Conservation (phyloP, 2,113 vertebrate genomes). For the Ia io region DNA sequence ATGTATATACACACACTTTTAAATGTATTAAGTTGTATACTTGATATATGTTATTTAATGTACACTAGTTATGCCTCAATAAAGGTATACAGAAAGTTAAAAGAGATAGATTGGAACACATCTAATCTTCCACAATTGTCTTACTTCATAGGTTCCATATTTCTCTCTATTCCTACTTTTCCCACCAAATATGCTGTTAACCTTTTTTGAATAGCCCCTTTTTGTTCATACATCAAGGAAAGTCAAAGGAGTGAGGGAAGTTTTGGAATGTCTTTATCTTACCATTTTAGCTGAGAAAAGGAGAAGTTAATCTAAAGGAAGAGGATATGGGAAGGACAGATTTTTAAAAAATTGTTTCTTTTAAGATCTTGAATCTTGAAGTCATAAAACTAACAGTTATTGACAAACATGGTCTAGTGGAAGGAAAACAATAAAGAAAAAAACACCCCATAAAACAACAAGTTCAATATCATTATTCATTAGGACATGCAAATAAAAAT, state of each 20-base stretch:
- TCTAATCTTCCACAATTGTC: not conserved
- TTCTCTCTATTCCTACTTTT: not conserved
- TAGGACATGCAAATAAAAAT: not conserved
- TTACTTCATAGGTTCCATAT: not conserved
- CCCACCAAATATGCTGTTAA: not conserved
- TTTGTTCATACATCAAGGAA: not conserved
- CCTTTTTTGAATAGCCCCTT: not conserved
- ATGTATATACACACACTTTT: not conserved
- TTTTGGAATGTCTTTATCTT: not conserved
- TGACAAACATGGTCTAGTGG: not conserved
- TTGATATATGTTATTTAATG: not conserved
- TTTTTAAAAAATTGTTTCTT: not conserved
- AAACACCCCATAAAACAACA: not conserved
- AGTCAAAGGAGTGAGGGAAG: not conserved
- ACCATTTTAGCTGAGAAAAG: not conserved
- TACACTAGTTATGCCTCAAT: not conserved
- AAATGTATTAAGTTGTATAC: not conserved
- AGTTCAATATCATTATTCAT: not conserved
- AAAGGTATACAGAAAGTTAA: not conserved
- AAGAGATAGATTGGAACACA: not conserved
- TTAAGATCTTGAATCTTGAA: slow-evolving; percentile 10
- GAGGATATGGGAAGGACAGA: not conserved
- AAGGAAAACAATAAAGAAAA: not conserved
- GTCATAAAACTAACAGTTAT: not conserved
- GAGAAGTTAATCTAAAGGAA: not conserved